phyloP scores from a whole-genome alignment of 2,113 vertebrate genomes.

The Pituophis catenifer region DNA sequence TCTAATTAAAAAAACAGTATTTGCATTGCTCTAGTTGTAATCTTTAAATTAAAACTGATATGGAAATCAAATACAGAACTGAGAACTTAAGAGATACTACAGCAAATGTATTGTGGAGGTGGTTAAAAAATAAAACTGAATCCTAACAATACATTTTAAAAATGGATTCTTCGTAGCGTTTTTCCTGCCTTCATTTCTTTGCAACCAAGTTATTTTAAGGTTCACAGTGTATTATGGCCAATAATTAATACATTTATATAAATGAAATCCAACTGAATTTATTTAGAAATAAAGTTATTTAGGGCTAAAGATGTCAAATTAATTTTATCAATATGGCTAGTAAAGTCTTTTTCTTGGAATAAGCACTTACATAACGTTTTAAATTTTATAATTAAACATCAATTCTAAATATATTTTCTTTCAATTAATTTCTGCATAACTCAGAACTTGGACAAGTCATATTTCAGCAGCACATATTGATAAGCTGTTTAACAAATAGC shows the following conservation, averaged over 20 bases:
- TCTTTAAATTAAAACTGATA: constrained; percentile 29
- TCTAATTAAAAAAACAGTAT: constrained; percentile 53
- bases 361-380: background rate
- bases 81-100: background rate
- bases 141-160: background rate
- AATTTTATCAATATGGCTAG: background rate
- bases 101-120: background rate
- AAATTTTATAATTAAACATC: background rate
- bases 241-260: background rate
- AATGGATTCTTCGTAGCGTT: background rate
- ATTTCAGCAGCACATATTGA: background rate
- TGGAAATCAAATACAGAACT: constrained; percentile 11
- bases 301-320: background rate
- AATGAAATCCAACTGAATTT: background rate
- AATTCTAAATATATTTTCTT: background rate
- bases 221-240: background rate
- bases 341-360: background rate
- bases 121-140: background rate
- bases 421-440: background rate
- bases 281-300: background rate
- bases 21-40: constrained; percentile 42
- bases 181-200: background rate
- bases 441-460: background rate
- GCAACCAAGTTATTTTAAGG: background rate
- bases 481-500: background rate